These are phyloP conservation scores for Pseudococcus longispinus DNA, from an alignment of 2,888 invertebrate genomes.

Conservation along the genomic window DNA sequence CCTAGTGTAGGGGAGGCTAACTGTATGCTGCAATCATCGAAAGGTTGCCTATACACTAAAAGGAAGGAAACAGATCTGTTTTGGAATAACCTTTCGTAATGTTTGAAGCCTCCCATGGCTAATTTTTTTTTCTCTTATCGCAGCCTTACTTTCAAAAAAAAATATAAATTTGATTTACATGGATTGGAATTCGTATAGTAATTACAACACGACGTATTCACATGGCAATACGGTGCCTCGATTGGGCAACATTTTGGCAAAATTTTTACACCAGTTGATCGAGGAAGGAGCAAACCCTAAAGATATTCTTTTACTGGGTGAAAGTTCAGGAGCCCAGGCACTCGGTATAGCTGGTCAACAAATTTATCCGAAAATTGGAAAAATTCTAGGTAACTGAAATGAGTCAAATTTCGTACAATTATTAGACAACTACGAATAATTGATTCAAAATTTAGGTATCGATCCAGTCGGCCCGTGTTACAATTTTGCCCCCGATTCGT, in stretches of 20 bases:
- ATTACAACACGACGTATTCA: neutral
- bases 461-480: constrained; percentile 14
- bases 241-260: neutral
- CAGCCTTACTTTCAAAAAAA: neutral
- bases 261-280: constrained; percentile 29
- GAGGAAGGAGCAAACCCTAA: neutral
- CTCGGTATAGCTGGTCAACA: constrained; percentile 19
- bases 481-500: neutral
- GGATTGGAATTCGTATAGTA: constrained; percentile 26
- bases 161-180: constrained; percentile 10
- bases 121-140: neutral
- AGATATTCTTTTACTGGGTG: constrained; percentile 30
- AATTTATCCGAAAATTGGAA: neutral
- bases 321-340: constrained; percentile 5
- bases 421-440: neutral
- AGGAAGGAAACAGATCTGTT: too few species aligned
- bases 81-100: too few species aligned
- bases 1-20: too few species aligned
- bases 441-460: neutral
- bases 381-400: neutral
- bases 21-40: too few species aligned
- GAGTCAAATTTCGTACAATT: neutral
- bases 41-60: too few species aligned
- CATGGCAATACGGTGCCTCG: constrained; percentile 9
- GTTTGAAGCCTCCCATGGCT: too few species aligned